Percentiles rank a stretch among this genome's conserved stretches.
Conservation (phyloP, 2,113 vertebrate species). For the Diadophis punctatus region DNA sequence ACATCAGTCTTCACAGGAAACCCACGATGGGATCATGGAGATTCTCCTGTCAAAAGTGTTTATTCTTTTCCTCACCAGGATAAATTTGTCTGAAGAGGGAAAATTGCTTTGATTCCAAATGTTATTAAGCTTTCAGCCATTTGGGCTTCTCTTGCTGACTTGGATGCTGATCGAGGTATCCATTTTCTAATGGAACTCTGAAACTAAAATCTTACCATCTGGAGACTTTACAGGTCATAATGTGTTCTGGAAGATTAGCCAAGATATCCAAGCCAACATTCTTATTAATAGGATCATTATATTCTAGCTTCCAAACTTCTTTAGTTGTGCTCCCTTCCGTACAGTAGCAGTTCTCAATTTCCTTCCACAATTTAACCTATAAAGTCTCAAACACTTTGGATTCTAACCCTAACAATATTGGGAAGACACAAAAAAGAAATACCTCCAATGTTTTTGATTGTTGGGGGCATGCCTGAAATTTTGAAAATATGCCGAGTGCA, state of each 20-base stretch:
- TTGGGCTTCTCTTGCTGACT: background rate
- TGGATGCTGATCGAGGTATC: background rate
- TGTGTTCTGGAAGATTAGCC: constrained; percentile 6
- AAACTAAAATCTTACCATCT: background rate
- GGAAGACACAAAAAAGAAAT: background rate
- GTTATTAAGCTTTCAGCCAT: background rate
- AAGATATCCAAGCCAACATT: background rate
- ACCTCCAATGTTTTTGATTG: background rate
- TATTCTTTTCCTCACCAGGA: constrained; percentile 2
- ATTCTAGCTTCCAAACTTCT: background rate
- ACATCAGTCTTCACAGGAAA: constrained; percentile 23
- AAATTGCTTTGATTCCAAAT: constrained; percentile 14
- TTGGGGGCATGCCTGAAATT: background rate
- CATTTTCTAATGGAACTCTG: background rate
- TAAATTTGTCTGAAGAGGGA: background rate
- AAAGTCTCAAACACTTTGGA: background rate
- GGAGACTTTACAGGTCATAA: background rate
- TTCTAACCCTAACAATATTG: background rate
- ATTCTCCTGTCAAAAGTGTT: constrained; percentile 21
- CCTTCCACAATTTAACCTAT: background rate
- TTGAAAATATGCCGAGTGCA: background rate
- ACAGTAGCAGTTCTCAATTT: background rate
- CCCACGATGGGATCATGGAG: constrained; percentile 3
- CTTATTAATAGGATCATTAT: background rate
- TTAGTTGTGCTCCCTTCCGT: background rate